These are phyloP conservation scores for Oncorhynchus mykiss DNA, from an alignment of 2,113 vertebrate genomes.

Conservation along the genomic window DNA sequence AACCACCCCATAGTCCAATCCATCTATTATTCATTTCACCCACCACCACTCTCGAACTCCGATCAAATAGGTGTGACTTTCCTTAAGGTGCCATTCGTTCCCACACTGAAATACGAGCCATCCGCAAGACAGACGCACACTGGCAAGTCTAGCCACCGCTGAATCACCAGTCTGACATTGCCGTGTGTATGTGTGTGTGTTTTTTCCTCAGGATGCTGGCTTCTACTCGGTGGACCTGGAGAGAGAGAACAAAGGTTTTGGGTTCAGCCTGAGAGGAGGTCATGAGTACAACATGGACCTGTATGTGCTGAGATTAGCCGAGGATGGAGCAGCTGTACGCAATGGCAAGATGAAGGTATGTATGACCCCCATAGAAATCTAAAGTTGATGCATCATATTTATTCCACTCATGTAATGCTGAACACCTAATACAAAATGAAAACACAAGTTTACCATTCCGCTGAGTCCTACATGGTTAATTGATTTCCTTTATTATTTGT, in stretches of 20 bases:
- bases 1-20: constrained; percentile 32
- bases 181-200: constrained; percentile 36
- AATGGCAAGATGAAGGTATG: constrained; percentile 97
- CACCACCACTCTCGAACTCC: constrained; percentile 40
- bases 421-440: no score
- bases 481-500: constrained; percentile 8
- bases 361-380: constrained; percentile 4
- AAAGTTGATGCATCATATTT: no score
- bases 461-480: constrained; percentile 3
- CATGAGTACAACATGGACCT: constrained; percentile 99
- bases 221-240: constrained; percentile 97
- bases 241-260: constrained; percentile 95
- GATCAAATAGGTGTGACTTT: constrained; percentile 56
- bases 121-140: background rate
- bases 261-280: constrained; percentile 95
- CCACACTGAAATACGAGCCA: constrained; percentile 48
- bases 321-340: constrained; percentile 93
- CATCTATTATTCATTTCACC: constrained; percentile 69
- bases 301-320: constrained; percentile 93
- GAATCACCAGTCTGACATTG: constrained; percentile 54
- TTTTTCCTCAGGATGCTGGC: constrained; percentile 82
- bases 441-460: no score
- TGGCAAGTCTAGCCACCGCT: constrained; percentile 24
- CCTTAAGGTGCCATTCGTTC: constrained; percentile 62
- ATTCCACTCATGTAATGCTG: no score